These are phyloP conservation scores for Galago senegalensis DNA, from an alignment of 2,797 vertebrate species.

Conservation along the genomic window DNA sequence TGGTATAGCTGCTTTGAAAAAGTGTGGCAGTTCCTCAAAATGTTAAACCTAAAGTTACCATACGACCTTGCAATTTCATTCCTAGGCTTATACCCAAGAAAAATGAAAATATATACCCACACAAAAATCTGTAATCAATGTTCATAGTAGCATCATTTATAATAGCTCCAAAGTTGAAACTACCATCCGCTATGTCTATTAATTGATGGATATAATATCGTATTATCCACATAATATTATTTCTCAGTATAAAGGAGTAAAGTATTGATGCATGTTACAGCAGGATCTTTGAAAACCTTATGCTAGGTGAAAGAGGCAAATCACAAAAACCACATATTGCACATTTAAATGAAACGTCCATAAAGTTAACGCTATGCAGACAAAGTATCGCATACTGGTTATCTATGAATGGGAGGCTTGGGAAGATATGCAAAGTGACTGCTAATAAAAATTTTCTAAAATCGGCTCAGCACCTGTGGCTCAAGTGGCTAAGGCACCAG, in stretches of 20 bases:
- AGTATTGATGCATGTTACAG: background rate
- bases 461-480: no score
- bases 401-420: background rate
- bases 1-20: background rate
- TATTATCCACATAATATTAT: background rate
- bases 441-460: background rate
- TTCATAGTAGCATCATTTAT: background rate
- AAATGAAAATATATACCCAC: conserved; percentile 32
- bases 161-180: background rate
- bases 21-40: background rate
- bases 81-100: background rate
- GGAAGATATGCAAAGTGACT: background rate
- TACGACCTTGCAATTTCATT: background rate
- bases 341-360: background rate
- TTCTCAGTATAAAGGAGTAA: background rate
- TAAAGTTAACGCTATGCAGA: background rate
- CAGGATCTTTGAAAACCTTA: background rate
- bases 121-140: background rate
- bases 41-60: background rate
- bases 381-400: background rate
- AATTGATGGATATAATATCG: background rate
- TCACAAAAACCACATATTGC: background rate
- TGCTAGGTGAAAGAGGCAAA: background rate
- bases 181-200: background rate
- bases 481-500: no score